Evolutionary conservation across 2,113 vertebrate species (phyloP).

Genomic region (Lynx canadensis): DNA sequence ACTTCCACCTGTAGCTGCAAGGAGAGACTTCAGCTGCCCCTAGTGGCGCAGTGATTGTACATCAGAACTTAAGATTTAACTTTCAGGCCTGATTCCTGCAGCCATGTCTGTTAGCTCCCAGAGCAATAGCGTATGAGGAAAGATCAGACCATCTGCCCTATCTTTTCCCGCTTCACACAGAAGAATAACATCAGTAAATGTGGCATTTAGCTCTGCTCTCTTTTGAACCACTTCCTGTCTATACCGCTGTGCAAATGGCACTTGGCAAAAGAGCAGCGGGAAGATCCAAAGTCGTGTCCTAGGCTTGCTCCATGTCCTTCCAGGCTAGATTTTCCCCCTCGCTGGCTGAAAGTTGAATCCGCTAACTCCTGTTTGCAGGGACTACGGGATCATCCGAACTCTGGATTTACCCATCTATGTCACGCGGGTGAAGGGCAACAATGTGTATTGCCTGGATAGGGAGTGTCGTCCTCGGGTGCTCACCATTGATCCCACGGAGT

Average conservation of each 20-base stretch:
- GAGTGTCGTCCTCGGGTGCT: slow-evolving; percentile 96
- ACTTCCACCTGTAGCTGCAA: neutral
- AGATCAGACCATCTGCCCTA: neutral
- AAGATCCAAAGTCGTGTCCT: neutral
- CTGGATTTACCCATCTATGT: slow-evolving; percentile 98
- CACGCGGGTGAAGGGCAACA: slow-evolving; percentile 96
- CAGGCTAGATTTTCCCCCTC: neutral
- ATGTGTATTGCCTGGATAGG: slow-evolving; percentile 96
- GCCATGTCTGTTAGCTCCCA: neutral
- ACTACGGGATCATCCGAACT: slow-evolving; percentile 97
- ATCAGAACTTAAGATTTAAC: slow-evolving; percentile 32
- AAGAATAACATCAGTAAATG: slow-evolving; percentile 2
- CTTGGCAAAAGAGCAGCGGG: neutral
- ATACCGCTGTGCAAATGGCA: neutral
- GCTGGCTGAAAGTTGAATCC: neutral
- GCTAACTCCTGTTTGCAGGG: slow-evolving; percentile 76
- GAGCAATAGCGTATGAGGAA: neutral
- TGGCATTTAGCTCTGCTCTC: neutral
- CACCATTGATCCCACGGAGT: slow-evolving; percentile 97
- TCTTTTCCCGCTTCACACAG: neutral
- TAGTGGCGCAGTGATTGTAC: neutral
- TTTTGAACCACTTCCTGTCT: neutral
- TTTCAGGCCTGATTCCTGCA: neutral
- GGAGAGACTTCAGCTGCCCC: neutral
- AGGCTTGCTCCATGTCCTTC: neutral